Conservation (phyloP, 2,113 vertebrate species). For the Desmodus rotundus region DNA sequence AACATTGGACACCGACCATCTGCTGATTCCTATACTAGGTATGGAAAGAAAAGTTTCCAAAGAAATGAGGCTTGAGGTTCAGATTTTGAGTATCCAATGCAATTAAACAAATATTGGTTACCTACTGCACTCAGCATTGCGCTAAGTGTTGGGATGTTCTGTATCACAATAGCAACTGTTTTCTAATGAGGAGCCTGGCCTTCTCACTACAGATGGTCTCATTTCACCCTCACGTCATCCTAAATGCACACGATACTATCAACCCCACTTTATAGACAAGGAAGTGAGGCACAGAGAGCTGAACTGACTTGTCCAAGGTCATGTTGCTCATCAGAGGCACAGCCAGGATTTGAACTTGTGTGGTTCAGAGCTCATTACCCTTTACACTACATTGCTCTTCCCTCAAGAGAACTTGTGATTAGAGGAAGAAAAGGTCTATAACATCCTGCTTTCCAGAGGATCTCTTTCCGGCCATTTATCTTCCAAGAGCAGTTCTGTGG, state of each 20-base stretch:
- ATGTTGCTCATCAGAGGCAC: neutral
- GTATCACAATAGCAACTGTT: neutral
- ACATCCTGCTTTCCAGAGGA: neutral
- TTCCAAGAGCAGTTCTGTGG: neutral
- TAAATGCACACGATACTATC: neutral
- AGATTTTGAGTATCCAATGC: neutral
- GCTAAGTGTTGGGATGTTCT: too few species aligned
- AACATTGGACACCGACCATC: neutral
- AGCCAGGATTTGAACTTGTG: neutral
- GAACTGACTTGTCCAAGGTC: neutral
- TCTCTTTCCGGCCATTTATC: neutral
- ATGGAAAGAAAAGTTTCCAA: neutral
- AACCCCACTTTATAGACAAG: neutral
- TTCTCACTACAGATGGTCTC: neutral
- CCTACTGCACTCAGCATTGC: neutral
- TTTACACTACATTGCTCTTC: neutral
- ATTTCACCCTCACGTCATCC: neutral
- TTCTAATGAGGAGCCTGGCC: neutral
- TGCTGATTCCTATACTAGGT: neutral
- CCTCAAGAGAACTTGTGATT: neutral
- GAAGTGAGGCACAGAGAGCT: neutral
- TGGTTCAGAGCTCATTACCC: neutral
- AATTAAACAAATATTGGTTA: neutral
- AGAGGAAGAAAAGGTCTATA: neutral
- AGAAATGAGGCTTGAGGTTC: conserved; percentile 34